Percentiles rank a stretch among this genome's conserved stretches.
Conservation (phyloP, 2,113 vertebrate genomes). For the Balaeniceps rex region DNA sequence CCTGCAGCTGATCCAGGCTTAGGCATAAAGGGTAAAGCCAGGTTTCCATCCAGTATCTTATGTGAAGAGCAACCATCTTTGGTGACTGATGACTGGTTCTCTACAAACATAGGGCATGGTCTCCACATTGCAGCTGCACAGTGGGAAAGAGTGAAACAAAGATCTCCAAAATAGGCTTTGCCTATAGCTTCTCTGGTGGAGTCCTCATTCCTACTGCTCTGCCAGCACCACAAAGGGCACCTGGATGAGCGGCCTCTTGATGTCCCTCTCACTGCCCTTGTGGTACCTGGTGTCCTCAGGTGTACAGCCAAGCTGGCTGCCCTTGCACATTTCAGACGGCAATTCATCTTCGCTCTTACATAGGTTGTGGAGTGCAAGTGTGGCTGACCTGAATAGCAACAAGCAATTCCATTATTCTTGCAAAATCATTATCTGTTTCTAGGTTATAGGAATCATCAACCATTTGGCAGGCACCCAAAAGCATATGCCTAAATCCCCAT, state of each 20-base stretch:
- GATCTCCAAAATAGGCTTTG: not conserved
- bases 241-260: fast-evolving
- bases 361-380: not conserved
- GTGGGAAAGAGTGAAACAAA: not conserved
- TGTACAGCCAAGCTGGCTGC: not conserved
- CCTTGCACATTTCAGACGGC: fast-evolving
- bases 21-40: not conserved
- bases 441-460: not conserved
- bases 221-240: fast-evolving
- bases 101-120: fast-evolving
- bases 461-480: not conserved
- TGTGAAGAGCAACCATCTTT: not conserved
- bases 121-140: not conserved
- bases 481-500: not conserved
- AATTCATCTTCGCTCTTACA: not conserved
- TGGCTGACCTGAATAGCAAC: not conserved
- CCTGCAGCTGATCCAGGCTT: not conserved
- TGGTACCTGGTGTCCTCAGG: fast-evolving
- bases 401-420: not conserved
- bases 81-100: not conserved
- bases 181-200: not conserved
- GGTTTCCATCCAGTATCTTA: not conserved
- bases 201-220: not conserved
- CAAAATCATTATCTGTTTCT: not conserved
- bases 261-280: not conserved